phyloP scores from a whole-genome alignment of 2,888 invertebrate genomes.

The Athalia circularis region DNA sequence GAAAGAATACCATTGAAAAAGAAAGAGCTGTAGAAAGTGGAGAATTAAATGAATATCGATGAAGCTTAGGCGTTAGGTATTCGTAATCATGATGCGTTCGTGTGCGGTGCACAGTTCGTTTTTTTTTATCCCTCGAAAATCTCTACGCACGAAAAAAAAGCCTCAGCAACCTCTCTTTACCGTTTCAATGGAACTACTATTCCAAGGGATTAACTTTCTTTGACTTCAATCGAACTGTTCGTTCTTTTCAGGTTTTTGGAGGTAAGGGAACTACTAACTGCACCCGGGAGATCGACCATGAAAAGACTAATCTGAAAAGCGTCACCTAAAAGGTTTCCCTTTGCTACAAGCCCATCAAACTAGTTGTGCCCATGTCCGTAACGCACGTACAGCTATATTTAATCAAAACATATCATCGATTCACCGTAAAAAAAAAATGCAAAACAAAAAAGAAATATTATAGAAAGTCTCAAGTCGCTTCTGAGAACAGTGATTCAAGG shows the following conservation, averaged over 20 bases:
- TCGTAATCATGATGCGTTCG: no score
- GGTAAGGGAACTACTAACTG: constrained; percentile 26
- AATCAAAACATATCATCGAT: constrained; percentile 19
- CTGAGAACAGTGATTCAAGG: not conserved
- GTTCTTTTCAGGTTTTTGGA: constrained; percentile 32
- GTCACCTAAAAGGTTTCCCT: constrained; percentile 40
- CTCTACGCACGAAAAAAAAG: constrained; percentile 10
- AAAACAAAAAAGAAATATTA: not conserved
- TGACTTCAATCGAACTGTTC: constrained; percentile 43
- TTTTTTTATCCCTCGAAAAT: constrained; percentile 35
- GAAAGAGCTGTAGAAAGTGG: no score
- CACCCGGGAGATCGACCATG: constrained; percentile 43
- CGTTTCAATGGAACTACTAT: constrained; percentile 29
- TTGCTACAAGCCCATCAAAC: constrained; percentile 19
- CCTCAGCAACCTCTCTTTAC: constrained; percentile 1
- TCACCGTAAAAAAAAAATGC: not conserved
- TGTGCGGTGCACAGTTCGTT: not conserved
- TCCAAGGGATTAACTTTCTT: constrained; percentile 44
- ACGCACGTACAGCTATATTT: not conserved
- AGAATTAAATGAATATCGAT: no score
- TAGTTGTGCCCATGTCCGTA: not conserved
- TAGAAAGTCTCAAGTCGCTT: not conserved
- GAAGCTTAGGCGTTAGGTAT: no score
- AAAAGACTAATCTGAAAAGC: constrained; percentile 41
- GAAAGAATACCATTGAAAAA: no score